Evolutionary conservation across 2,113 vertebrate species (phyloP), one percentile per base, ranked within the genome.

Genomic region (Prochilodus magdalenae): DNA sequence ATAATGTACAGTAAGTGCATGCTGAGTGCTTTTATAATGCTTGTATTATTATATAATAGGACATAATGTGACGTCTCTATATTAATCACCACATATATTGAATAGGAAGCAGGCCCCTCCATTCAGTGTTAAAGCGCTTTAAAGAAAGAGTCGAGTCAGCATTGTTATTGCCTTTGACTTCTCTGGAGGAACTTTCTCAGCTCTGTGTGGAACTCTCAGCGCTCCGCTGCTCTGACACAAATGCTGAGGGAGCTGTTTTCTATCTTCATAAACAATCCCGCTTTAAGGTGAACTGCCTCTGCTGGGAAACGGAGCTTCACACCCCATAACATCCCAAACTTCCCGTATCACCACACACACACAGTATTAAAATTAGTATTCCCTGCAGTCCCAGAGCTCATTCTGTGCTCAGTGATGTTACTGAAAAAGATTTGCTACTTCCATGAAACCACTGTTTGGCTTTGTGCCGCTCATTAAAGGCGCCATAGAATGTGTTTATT

Each of bases 101-200:
- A 36, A 70, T 24, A 10, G 11, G 33, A 70, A 70, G 40, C 8
- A 13, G 20, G 24, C 57, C 0, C 57, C 20, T 26, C 22, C 8
- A 60, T 70, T 70, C 36, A 44, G 66, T 24, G 66, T n/a, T 24
- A 70, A 44, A 44, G 15, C 11, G 0, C 20, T 60, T 44, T 24
- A 70, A 22, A 40, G 29, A 51, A 24, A 26, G 15, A 24, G 75
- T 66, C n/a, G 75, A 77, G 47, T 77, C 75, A 77, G 75, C 75
- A 55, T 66, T 51, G 75, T 66, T 77, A 44, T 76, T 62, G 55
- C 36, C 36, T 76, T 76, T 76, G 57, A 76, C 60, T 77, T 77
- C 36, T 60, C 27, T 57, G 22, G 4, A 18, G 22, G 69, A 79
- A 71, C 77, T 71, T 79, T 71, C 65, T 60, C 0, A 18, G 51